Conservation (phyloP, 1,140 invertebrate genomes). For the Cecropterus lyciades region DNA sequence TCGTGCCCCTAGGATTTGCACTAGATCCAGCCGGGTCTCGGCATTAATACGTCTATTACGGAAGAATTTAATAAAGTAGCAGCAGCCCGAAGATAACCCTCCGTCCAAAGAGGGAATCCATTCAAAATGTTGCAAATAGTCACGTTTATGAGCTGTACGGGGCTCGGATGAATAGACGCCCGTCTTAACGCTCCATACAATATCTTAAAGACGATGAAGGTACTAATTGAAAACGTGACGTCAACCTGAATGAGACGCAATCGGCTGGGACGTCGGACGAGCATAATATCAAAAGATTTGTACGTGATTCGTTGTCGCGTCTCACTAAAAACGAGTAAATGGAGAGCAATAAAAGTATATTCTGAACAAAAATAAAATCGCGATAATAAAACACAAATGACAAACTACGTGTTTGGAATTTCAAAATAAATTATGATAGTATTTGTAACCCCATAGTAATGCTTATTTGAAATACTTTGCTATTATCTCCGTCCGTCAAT, state of each 20-base stretch:
- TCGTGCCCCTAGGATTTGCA: constrained; percentile 2
- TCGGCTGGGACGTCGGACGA: constrained; percentile 19
- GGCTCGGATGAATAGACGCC: constrained; percentile 53
- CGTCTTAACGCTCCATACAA: constrained; percentile 49
- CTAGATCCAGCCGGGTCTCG: constrained; percentile 8
- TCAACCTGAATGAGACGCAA: constrained; percentile 24
- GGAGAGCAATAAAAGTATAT: neutral
- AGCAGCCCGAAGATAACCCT: constrained; percentile 14
- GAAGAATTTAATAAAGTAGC: constrained; percentile 25
- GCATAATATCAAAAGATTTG: constrained; percentile 36
- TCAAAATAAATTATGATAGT: too few relatives aligned
- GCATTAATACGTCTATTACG: constrained; percentile 23
- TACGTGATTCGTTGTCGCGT: constrained; percentile 8
- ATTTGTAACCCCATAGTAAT: too few relatives aligned
- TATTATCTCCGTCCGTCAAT: too few relatives aligned
- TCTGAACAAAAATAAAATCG: too few relatives aligned
- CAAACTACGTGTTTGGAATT: too few relatives aligned
- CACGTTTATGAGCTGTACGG: constrained; percentile 44
- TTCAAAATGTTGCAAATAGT: constrained; percentile 35
- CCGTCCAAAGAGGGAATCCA: constrained; percentile 19
- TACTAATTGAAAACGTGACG: constrained; percentile 79
- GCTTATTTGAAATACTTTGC: too few relatives aligned
- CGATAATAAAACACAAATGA: too few relatives aligned
- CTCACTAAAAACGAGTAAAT: neutral
- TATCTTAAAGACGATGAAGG: constrained; percentile 49